Base-by-base conservation (phyloP, 2,888 invertebrate genomes). In the Mayetiola destructor region DNA sequence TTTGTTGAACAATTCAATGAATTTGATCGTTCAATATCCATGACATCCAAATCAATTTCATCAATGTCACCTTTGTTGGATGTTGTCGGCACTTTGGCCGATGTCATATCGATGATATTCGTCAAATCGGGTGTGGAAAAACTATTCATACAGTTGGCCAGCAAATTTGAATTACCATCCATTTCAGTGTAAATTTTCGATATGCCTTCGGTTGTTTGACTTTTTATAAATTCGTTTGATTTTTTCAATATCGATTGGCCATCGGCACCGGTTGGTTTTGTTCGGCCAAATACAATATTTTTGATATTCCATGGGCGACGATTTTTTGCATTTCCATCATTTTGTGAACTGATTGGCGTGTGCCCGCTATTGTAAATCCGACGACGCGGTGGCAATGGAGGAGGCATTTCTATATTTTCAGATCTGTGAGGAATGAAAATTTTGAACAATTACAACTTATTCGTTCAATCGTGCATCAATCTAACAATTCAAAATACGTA, bases 311-410 rank as follows among this genome's bases (percentile, higher is more conserved):
- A 48, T 14, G 48, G 27, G 23, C 27, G 23, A 27, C 48, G 48
- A 1, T 14, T 48, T 27, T 48, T 48, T 18, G 18, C 6, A 2
- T 14, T 8, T n/a, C 14, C 5, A n/a, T 27, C 48, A n/a, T 23
- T 10, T 27, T 27, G 48, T 2, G 9, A 27, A n/a, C 27, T 48
- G n/a, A 48, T 27, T 16, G 48, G 14, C 5, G 48, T 48, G 16
- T 48, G 27, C n/a, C 23, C 48, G 9, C 57, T 29, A 48, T 73
- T 72, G 4, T 70, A 66, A 8, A 10, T n/a, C 12, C 72, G 66
- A 39, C 66, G 69, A 1, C 72, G 67, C 16, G 68, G 70, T 6
- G 69, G 73, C 12, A 70, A 61, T 8, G 70, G 71, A 1, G 68
- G 68, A 29, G 61, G 60, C 18, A 64, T 58, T 39, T 64, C 64